Percentiles rank a stretch among this genome's conserved stretches.
Evolutionary conservation across 2,888 invertebrate genomes (phyloP).

Genomic region (Microplitis deprimator): DNA sequence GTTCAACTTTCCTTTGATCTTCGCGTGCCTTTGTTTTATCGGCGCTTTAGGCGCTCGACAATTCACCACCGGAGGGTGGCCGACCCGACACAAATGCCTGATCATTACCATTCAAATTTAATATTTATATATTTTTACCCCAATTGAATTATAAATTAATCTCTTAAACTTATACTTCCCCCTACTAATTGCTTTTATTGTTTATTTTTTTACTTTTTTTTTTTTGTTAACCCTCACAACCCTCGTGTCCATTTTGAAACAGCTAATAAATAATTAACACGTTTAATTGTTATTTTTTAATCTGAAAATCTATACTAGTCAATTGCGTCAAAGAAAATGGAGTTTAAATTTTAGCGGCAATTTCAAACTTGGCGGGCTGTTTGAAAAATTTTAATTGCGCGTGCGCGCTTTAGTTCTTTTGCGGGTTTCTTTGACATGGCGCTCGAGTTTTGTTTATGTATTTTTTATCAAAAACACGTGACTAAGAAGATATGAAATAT

Average conservation of each 20-base stretch:
- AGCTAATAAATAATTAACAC: not conserved
- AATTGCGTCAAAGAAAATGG: not conserved
- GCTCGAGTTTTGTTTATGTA: not conserved
- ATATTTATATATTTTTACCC: not conserved
- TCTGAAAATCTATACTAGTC: not conserved
- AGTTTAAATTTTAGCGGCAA: not conserved
- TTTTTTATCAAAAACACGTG: not conserved
- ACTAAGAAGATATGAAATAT: not conserved
- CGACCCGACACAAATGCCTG: not conserved
- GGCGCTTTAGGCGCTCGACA: constrained; percentile 29
- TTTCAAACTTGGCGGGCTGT: not conserved
- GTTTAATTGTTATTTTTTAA: not conserved
- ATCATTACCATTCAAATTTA: not conserved
- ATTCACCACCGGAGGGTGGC: constrained; percentile 4
- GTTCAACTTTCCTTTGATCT: constrained; percentile 29
- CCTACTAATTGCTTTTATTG: not conserved
- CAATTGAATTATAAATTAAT: not conserved
- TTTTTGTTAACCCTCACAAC: not conserved
- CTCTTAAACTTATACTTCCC: not conserved
- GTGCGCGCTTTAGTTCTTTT: not conserved
- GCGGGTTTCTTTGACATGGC: not conserved
- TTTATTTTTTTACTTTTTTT: not conserved
- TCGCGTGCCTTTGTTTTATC: constrained; percentile 32
- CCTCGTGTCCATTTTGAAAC: not conserved
- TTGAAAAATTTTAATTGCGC: not conserved